Conservation (phyloP, 2,888 invertebrate genomes). For the Halictus ligatus region DNA sequence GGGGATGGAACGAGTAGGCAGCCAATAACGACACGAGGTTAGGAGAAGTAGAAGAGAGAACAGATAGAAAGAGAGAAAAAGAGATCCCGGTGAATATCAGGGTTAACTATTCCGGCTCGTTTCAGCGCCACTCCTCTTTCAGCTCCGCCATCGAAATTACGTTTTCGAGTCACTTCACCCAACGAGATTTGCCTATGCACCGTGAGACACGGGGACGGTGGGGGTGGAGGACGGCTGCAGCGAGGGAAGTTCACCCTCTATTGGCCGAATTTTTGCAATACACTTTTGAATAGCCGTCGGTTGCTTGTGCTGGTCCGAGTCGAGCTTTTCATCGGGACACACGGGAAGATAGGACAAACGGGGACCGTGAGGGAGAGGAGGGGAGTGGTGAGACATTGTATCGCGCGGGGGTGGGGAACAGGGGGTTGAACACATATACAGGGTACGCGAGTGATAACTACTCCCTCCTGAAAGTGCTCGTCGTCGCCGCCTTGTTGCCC, state of each 20-base stretch:
- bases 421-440: slow-evolving; percentile 17
- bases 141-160: slow-evolving; percentile 56
- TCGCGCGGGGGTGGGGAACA: background rate
- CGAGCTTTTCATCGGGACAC: slow-evolving; percentile 61
- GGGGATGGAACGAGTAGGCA: background rate
- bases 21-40: slow-evolving; percentile 45
- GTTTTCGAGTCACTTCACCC: slow-evolving; percentile 64
- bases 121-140: slow-evolving; percentile 44
- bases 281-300: slow-evolving; percentile 67
- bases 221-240: background rate
- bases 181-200: slow-evolving; percentile 66
- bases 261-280: slow-evolving; percentile 70
- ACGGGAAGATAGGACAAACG: slow-evolving; percentile 19
- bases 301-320: slow-evolving; percentile 63
- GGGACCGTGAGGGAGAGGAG: background rate
- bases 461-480: slow-evolving; percentile 40
- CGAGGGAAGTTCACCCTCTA: slow-evolving; percentile 47
- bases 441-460: slow-evolving; percentile 43
- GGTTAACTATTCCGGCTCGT: slow-evolving; percentile 50
- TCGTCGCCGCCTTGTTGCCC: slow-evolving; percentile 34
- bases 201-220: slow-evolving; percentile 29
- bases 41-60: slow-evolving; percentile 28
- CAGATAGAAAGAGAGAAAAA: background rate
- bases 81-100: slow-evolving; percentile 39
- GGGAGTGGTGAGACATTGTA: background rate